phyloP scores from a whole-genome alignment of 2,888 invertebrate genomes.

The Reticulitermes lucifugus region DNA sequence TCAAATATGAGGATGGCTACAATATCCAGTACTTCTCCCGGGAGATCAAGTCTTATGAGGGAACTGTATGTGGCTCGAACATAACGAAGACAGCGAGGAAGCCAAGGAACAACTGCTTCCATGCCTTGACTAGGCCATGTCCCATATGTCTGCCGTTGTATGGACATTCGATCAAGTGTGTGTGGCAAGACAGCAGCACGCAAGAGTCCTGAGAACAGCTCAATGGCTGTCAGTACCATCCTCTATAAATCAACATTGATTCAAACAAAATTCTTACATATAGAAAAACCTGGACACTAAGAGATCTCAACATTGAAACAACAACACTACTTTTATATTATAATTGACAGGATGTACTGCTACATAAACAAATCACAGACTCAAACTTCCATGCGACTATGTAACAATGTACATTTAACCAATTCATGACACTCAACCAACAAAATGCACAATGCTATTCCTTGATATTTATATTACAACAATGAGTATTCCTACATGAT shows the following conservation, averaged over 20 bases:
- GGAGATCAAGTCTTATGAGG: conserved; percentile 86
- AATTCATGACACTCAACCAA: no score
- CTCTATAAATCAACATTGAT: conserved; percentile 65
- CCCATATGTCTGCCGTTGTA: conserved; percentile 64
- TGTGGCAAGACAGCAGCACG: conserved; percentile 78
- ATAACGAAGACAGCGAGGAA: conserved; percentile 84
- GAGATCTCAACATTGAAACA: no score
- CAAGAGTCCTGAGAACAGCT: conserved; percentile 79
- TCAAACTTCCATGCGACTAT: no score
- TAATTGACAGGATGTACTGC: no score
- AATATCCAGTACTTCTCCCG: conserved; percentile 87
- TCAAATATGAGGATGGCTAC: conserved; percentile 89
- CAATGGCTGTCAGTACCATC: conserved; percentile 83
- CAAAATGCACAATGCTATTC: no score
- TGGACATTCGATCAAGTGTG: conserved; percentile 65
- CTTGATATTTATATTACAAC: no score
- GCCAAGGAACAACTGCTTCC: conserved; percentile 70
- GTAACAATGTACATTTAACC: no score
- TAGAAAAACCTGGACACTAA: no score
- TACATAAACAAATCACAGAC: no score
- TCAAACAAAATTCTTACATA: neutral
- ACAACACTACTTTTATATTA: no score
- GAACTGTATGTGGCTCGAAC: conserved; percentile 84
- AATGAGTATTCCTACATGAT: no score
- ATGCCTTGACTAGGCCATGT: conserved; percentile 64